phyloP scores from a whole-genome alignment of 2,888 invertebrate genomes.

The Cataglyphis cursor region DNA sequence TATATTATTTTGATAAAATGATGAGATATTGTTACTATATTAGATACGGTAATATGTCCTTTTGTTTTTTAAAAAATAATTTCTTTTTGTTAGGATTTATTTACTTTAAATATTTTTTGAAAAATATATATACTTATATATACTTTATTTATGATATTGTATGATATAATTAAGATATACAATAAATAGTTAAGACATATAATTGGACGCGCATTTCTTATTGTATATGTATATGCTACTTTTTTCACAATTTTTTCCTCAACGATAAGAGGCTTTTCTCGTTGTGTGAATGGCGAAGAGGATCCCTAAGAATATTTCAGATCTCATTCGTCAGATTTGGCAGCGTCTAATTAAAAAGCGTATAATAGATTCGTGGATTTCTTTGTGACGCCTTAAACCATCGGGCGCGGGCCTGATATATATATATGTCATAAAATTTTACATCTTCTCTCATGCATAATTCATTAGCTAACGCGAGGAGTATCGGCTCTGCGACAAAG shows the following conservation, averaged over 20 bases:
- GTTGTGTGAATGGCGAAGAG: constrained; percentile 1
- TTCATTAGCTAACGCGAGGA: constrained; percentile 59
- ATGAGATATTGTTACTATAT: not conserved
- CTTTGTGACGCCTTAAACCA: constrained; percentile 15
- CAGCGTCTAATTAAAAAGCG: constrained; percentile 65
- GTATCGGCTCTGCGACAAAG: constrained; percentile 38
- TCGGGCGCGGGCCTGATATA: not conserved
- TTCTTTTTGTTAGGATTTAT: not conserved
- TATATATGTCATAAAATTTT: constrained; percentile 62
- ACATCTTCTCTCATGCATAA: constrained; percentile 65
- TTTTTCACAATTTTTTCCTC: not conserved
- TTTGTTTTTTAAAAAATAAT: not conserved
- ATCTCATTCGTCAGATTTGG: constrained; percentile 46
- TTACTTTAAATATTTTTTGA: not conserved
- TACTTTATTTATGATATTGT: not conserved
- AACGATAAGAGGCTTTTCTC: constrained; percentile 46
- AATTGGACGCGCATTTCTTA: not conserved
- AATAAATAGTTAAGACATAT: not conserved
- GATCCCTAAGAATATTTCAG: constrained; percentile 8
- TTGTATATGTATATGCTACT: too few relatives aligned
- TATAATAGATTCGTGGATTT: constrained; percentile 60
- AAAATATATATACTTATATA: not conserved
- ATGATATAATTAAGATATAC: constrained; percentile 22
- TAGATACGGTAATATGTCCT: not conserved
- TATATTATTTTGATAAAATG: not conserved